Evolutionary conservation across 1,140 invertebrate species (phyloP).

Genomic region (Bombus waltoni): DNA sequence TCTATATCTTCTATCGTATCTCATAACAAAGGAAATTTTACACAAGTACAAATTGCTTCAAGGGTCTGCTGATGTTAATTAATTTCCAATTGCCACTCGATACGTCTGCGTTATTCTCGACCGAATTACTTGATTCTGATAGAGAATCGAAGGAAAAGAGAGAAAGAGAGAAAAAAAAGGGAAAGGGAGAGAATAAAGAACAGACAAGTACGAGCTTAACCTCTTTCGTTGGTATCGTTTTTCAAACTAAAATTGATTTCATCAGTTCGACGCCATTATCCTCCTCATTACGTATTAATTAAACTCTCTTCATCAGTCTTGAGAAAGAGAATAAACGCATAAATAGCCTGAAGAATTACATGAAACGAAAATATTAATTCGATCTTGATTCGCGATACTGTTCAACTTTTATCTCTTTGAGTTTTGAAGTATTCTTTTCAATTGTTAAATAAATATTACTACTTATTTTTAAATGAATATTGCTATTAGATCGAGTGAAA

Average conservation of each 20-base stretch:
- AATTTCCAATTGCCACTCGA: constrained; percentile 1
- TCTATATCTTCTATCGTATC: background rate
- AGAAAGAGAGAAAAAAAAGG: too few species aligned
- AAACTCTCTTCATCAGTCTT: background rate
- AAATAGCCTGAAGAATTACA: background rate
- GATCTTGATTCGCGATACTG: too few species aligned
- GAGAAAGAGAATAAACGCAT: background rate
- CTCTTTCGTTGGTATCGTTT: background rate
- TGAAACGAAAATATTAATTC: background rate
- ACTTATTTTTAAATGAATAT: too few species aligned
- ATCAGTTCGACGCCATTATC: background rate
- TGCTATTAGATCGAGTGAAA: too few species aligned
- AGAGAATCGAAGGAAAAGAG: background rate
- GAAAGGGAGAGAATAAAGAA: too few species aligned
- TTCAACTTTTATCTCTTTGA: too few species aligned
- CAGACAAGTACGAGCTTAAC: background rate
- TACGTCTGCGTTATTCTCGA: background rate
- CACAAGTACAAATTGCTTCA: background rate
- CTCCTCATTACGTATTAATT: constrained; percentile 5
- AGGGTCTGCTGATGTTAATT: background rate
- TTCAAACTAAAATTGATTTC: constrained; percentile 1
- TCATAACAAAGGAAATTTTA: background rate
- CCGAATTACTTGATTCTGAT: background rate
- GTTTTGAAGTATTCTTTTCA: too few species aligned
- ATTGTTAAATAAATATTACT: too few species aligned